phyloP scores from a whole-genome alignment of 2,888 invertebrate species.

The Synergus laeviventris region DNA sequence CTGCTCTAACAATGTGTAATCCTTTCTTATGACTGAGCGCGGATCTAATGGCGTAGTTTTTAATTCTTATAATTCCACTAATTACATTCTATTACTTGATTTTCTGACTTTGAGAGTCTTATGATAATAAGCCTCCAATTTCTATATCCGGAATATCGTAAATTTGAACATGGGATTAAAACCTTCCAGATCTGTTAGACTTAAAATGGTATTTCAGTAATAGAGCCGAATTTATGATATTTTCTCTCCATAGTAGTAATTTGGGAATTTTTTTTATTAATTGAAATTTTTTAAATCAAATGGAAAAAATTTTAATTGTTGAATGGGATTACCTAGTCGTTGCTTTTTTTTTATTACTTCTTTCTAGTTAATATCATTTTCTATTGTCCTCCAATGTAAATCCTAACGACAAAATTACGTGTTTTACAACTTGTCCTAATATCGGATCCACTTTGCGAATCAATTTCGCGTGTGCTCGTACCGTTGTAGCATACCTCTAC shows the following conservation, averaged over 20 bases:
- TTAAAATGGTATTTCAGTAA: background rate
- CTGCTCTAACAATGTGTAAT: no score
- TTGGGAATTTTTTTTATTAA: background rate
- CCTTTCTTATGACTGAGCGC: no score
- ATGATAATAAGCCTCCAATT: background rate
- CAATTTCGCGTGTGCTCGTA: slow-evolving; percentile 64
- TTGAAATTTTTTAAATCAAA: background rate
- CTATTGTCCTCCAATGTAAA: no score
- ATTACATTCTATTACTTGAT: background rate
- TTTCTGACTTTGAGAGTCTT: background rate
- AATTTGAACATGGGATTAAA: no score
- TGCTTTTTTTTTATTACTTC: background rate
- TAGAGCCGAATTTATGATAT: background rate
- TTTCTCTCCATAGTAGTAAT: background rate
- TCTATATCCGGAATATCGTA: no score
- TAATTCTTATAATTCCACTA: background rate
- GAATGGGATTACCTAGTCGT: background rate
- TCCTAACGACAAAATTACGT: background rate
- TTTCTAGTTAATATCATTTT: background rate
- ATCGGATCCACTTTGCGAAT: slow-evolving; percentile 67
- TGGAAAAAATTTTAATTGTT: no score
- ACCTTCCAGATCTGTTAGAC: no score
- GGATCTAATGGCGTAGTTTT: background rate
- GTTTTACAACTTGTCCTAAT: slow-evolving; percentile 56
- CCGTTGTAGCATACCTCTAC: slow-evolving; percentile 56